phyloP scores from a whole-genome alignment of 2,888 invertebrate genomes.

The Isoperla grammatica region DNA sequence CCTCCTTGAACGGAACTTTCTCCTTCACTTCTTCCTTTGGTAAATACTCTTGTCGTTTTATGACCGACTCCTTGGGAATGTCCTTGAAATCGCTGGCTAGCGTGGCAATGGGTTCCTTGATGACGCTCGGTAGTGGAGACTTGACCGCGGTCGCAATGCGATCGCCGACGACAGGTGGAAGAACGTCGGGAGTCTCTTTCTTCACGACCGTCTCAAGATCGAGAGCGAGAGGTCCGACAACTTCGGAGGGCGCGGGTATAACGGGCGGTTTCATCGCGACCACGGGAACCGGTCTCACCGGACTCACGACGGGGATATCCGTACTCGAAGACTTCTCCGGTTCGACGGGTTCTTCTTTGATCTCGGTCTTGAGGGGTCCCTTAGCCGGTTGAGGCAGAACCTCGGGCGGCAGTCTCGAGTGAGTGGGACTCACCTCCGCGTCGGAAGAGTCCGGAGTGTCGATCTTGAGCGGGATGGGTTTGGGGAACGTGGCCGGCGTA shows the following conservation, averaged over 20 bases:
- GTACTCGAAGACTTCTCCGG: not conserved
- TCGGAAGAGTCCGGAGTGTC: constrained; percentile 23
- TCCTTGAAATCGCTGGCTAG: constrained; percentile 40
- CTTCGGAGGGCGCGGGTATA: not conserved
- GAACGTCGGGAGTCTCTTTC: not conserved
- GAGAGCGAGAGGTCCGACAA: not conserved
- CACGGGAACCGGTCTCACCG: not conserved
- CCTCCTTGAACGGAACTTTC: not conserved
- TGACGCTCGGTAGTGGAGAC: constrained; percentile 33
- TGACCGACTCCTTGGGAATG: constrained; percentile 33
- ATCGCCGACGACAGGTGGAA: too few species aligned
- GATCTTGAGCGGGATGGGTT: constrained; percentile 3
- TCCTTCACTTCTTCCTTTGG: constrained; percentile 5
- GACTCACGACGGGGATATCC: not conserved
- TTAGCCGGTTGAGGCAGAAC: constrained; percentile 33
- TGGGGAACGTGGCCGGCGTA: constrained; percentile 1
- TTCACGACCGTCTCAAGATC: not conserved
- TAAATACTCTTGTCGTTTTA: constrained; percentile 1
- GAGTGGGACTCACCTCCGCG: constrained; percentile 33
- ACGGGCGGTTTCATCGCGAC: not conserved
- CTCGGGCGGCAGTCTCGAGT: constrained; percentile 39
- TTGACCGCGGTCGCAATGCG: constrained; percentile 30
- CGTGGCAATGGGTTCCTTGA: constrained; percentile 33
- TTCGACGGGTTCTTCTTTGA: not conserved
- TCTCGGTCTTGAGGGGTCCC: not conserved